These are phyloP conservation scores for Aurelia sp. DNA, from an alignment of 30 jellyfish, hydroid and myxozoan genomes.

Conservation along the genomic window DNA sequence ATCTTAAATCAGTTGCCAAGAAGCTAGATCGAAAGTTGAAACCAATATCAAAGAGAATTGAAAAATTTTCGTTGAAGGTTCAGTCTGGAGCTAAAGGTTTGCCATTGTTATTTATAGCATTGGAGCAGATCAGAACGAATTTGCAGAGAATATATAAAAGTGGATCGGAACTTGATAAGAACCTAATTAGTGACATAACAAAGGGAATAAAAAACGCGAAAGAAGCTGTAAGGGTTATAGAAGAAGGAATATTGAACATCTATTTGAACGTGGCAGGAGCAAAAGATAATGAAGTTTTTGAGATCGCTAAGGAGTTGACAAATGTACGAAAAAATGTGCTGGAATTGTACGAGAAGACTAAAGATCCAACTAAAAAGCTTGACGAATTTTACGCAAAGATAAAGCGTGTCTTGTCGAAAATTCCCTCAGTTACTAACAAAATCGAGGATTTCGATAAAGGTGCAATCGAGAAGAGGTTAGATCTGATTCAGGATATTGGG, in stretches of 20 bases:
- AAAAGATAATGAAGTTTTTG: constrained; percentile 24
- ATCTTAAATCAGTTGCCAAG: constrained; percentile 53
- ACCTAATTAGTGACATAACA: constrained; percentile 45
- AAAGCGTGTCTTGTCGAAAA: constrained; percentile 3
- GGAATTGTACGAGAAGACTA: constrained; percentile 33
- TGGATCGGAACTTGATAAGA: constrained; percentile 42
- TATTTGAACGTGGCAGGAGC: constrained; percentile 50
- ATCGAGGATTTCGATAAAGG: constrained; percentile 46
- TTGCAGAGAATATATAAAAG: constrained; percentile 72
- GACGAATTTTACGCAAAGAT: neutral
- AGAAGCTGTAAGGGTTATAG: constrained; percentile 37
- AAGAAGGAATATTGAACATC: constrained; percentile 27
- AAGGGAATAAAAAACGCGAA: constrained; percentile 44
- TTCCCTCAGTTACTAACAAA: constrained; percentile 19
- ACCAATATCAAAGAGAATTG: constrained; percentile 55
- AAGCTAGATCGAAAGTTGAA: constrained; percentile 62
- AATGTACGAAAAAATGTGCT: constrained; percentile 10
- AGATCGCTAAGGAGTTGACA: constrained; percentile 17
- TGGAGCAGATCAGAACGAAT: constrained; percentile 78
- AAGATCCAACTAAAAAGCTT: constrained; percentile 35
- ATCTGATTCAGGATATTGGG: constrained; percentile 9
- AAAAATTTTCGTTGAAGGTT: constrained; percentile 9
- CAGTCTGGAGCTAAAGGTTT: constrained; percentile 54
- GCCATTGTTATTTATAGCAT: constrained; percentile 44
- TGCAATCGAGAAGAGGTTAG: constrained; percentile 47